Conservation (phyloP, 2,797 vertebrate species). For the Silurus aristotelis region DNA sequence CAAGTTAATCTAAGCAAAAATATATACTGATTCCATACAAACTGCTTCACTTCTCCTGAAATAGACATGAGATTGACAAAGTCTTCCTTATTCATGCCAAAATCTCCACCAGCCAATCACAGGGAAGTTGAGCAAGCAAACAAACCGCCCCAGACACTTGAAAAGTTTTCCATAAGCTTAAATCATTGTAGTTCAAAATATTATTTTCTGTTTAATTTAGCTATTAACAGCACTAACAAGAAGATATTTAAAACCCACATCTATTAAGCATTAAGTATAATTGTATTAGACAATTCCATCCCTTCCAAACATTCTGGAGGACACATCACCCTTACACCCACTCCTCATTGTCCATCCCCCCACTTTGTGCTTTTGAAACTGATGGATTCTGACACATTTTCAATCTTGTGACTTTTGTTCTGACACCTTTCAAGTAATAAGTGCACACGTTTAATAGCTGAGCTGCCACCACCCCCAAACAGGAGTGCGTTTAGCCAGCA, state of each 20-base stretch:
- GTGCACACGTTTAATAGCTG: neutral
- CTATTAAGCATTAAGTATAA: neutral
- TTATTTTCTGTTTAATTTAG: neutral
- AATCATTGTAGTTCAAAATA: neutral
- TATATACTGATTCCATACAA: neutral
- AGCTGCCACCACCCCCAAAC: slow-evolving; percentile 1
- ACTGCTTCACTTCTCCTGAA: neutral
- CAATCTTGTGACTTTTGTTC: neutral
- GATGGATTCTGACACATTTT: slow-evolving; percentile 14
- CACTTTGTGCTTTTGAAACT: slow-evolving; percentile 7
- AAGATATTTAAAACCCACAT: neutral
- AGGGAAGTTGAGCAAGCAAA: neutral
- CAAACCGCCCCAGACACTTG: neutral
- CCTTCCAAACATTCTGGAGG: neutral
- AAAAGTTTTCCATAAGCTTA: neutral
- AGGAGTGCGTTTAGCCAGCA: slow-evolving; percentile 9
- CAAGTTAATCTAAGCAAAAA: neutral
- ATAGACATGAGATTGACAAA: neutral
- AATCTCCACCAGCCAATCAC: neutral
- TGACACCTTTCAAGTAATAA: slow-evolving; percentile 23
- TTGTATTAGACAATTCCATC: neutral
- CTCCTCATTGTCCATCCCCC: no score
- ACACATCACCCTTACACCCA: neutral
- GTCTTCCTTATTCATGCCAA: neutral
- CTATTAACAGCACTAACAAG: neutral